Evolutionary conservation across 2,113 vertebrate genomes (phyloP).

Genomic region (Benitochromis conjunctus): DNA sequence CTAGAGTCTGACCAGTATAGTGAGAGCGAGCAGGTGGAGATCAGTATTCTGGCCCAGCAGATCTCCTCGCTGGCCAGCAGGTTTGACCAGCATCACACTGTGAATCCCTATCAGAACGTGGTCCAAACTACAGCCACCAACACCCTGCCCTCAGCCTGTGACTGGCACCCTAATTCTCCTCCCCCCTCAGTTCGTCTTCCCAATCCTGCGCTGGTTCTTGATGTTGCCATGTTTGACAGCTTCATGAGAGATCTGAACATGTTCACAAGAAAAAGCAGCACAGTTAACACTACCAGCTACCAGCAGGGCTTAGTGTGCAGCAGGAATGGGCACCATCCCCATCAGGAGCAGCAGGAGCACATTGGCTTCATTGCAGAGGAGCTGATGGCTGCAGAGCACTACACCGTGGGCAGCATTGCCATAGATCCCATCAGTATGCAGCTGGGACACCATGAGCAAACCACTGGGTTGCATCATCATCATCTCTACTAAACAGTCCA

Average conservation of each 20-base stretch:
- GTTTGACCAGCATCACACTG: conserved; percentile 59
- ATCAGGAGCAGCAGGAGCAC: neutral
- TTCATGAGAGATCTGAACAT: conserved; percentile 66
- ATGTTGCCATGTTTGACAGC: conserved; percentile 62
- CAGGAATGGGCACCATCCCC: neutral
- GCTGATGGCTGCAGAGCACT: conserved; percentile 1
- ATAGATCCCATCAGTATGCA: conserved; percentile 36
- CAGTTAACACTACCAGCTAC: neutral
- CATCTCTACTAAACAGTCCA: neutral
- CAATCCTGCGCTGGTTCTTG: conserved; percentile 36
- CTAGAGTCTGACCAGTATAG: conserved; percentile 31
- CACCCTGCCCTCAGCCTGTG: neutral
- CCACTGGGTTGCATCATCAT: conserved; percentile 61
- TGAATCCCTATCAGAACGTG: neutral
- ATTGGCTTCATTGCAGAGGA: neutral
- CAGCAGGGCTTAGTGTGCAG: neutral
- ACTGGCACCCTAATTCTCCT: neutral
- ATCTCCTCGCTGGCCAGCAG: conserved; percentile 78
- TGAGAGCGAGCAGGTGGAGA: conserved; percentile 62
- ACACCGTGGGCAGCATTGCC: neutral
- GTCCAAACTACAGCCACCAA: neutral
- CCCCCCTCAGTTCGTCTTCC: neutral
- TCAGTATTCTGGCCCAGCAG: conserved; percentile 77
- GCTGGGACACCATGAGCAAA: conserved; percentile 22
- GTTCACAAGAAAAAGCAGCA: neutral